phyloP scores from a whole-genome alignment of 2,888 invertebrate genomes.

The Tenthredo notha region DNA sequence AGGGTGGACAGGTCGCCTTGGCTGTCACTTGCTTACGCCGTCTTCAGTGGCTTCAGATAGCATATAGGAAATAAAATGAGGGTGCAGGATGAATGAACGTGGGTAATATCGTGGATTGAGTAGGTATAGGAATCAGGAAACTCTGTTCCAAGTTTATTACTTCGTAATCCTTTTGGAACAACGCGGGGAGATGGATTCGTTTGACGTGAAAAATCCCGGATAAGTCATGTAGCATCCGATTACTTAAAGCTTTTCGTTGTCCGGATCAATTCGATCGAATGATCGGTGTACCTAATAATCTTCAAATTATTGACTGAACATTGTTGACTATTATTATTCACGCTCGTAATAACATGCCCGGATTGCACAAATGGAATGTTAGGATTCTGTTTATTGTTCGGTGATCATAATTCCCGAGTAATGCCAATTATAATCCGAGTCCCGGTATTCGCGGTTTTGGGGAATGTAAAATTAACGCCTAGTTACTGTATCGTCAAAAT shows the following conservation, averaged over 20 bases:
- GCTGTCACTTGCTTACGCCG: background rate
- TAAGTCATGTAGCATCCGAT: slow-evolving; percentile 52
- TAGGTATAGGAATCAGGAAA: slow-evolving; percentile 2
- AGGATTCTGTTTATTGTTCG: slow-evolving; percentile 61
- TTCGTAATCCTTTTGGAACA: slow-evolving; percentile 48
- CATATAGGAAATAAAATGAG: background rate
- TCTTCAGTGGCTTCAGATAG: background rate
- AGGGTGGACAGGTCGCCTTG: slow-evolving; percentile 18
- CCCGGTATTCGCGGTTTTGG: slow-evolving; percentile 9
- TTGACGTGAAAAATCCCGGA: slow-evolving; percentile 39
- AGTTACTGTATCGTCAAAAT: background rate
- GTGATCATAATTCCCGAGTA: slow-evolving; percentile 63
- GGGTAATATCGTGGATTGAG: slow-evolving; percentile 21
- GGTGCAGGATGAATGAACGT: background rate
- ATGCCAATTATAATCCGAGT: slow-evolving; percentile 63
- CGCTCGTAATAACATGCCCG: slow-evolving; percentile 62
- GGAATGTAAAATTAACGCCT: slow-evolving; percentile 61
- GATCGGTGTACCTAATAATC: slow-evolving; percentile 63
- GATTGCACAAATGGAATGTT: slow-evolving; percentile 59
- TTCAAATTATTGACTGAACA: slow-evolving; percentile 64
- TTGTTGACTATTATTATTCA: slow-evolving; percentile 56
- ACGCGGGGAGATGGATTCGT: slow-evolving; percentile 47
- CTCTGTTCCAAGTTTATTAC: slow-evolving; percentile 42
- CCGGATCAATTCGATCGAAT: slow-evolving; percentile 54
- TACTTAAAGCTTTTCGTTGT: slow-evolving; percentile 55